Evolutionary conservation across 2,797 vertebrate species (phyloP), one percentile per base, ranked within the genome.

Genomic region (Otus scops): DNA sequence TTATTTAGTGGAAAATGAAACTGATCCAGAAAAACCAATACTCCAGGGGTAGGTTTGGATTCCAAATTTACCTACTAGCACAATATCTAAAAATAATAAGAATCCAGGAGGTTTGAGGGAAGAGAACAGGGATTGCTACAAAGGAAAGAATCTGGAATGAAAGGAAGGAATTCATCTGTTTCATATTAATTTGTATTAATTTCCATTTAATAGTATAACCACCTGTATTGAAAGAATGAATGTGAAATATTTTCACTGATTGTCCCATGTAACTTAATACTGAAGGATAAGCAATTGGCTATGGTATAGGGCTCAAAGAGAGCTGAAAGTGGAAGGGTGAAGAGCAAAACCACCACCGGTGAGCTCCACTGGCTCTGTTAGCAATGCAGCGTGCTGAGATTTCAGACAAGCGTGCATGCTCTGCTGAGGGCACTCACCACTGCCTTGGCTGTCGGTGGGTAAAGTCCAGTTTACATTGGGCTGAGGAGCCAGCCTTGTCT

Each of bases 161-260:
- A 93, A 89, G 59, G 53, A 65, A 78, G 54, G 60, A 83, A 83
- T 91, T 80, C 23, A 78, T 92, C 71, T 95, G 93, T 39, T 88
- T 93, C 61, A 11, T 36, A 94, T 93, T 89, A 87, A 94, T 94
- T 91, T 87, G 43, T 60, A 89, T 95, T 95, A 92, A 94, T 95
- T 94, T 92, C 45, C 60, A 88, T 93, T 89, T 94, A 86, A 93
- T 89, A 63, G 5, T 70, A 59, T 85, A 92, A 92, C 85, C 88
- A 97, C 64, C 59, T 95, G 91, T 70, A 76, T 5, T 71, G 69
- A 88, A 69, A 59, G 61, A 93, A 86, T 27, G 23, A 68, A 61
- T 6, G 38, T 50, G 51, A 92, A 90, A 73, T 75, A 71, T 41
- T 92, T 93, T 79, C 70, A 75, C 19, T 2, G 7, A 91, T 68